Evolutionary conservation across 1,140 invertebrate genomes (phyloP).

Genomic region (Mya arenaria): DNA sequence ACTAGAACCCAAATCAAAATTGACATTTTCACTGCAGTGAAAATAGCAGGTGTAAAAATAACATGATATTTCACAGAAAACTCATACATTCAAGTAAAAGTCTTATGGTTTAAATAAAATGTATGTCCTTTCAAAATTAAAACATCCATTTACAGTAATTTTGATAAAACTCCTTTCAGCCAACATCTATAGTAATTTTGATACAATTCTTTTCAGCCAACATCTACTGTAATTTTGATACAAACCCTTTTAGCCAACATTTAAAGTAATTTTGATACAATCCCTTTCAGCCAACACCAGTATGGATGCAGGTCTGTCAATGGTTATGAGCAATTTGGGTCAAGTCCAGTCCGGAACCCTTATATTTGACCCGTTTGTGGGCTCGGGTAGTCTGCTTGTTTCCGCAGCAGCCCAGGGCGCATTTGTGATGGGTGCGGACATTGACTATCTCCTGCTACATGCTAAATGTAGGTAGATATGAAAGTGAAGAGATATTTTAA

Average conservation of each 20-base stretch:
- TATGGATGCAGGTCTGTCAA: constrained; percentile 96
- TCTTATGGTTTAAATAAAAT: too few species aligned
- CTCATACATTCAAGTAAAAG: too few species aligned
- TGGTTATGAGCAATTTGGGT: constrained; percentile 97
- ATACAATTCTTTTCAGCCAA: background rate
- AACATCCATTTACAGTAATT: too few species aligned
- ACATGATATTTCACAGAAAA: too few species aligned
- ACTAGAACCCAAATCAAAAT: too few species aligned
- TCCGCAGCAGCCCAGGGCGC: constrained; percentile 95
- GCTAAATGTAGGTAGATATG: constrained; percentile 88
- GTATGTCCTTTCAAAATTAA: too few species aligned
- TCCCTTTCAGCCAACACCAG: constrained; percentile 88
- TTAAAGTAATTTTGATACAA: background rate
- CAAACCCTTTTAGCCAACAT: background rate
- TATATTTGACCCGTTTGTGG: constrained; percentile 97
- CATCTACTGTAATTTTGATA: too few species aligned
- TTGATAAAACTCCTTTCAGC: background rate
- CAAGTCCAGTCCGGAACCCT: constrained; percentile 88
- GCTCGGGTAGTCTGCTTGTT: constrained; percentile 94
- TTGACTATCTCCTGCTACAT: constrained; percentile 96
- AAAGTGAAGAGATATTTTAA: too few species aligned
- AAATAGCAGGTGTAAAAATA: too few species aligned
- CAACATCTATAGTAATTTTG: background rate
- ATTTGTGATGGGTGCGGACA: constrained; percentile 95
- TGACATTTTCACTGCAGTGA: too few species aligned